Evolutionary conservation across 2,888 invertebrate species (phyloP), one percentile per base, ranked within the genome.

Genomic region (Lysandra bellargus): DNA sequence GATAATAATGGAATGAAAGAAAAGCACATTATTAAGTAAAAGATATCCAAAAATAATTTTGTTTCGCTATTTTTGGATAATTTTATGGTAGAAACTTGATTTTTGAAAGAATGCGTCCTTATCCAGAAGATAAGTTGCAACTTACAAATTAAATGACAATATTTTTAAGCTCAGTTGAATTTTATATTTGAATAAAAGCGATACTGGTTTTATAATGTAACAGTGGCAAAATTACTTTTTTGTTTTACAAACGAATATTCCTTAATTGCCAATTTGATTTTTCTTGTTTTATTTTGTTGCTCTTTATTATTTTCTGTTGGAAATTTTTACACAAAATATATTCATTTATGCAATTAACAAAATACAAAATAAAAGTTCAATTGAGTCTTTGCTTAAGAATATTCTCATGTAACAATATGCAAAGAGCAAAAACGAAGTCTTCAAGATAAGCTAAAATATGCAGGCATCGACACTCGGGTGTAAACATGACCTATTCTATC

Each of bases 401-500:
- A 44, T 53, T 53, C 53, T n/a, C 6, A 60, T 6, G n/a, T 64
- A 30, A 23, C 12, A 23, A 64, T 30, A 7, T 64, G 30, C 14
- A 33, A 33, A 33, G 69, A 69, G 33, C 33, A 69, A 64, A 61
- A 64, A 64, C 69, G 4, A 33, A 69, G 3, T 64, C 9, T 64
- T 33, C 4, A 33, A 69, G 69, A 69, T 69, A 69, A 69, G 33
- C 33, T 69, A 40, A 74, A 74, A 74, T 74, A 44, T 74, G 44
- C 73, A 40, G 23, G 7, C 6, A n/a, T n/a, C 73, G 40, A 44
- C 73, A 74, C 73, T 74, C 17, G 7, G 73, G 44, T 74, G 73
- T 74, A 74, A 74, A 37, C 73, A 44, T 74, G 44, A 69, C 69
- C 69, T 69, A 69, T 69, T 69, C 69, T 69, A 69, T 69, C 69